Evolutionary conservation across 2,888 invertebrate genomes (phyloP).

Genomic region (Parnassius smintheus): DNA sequence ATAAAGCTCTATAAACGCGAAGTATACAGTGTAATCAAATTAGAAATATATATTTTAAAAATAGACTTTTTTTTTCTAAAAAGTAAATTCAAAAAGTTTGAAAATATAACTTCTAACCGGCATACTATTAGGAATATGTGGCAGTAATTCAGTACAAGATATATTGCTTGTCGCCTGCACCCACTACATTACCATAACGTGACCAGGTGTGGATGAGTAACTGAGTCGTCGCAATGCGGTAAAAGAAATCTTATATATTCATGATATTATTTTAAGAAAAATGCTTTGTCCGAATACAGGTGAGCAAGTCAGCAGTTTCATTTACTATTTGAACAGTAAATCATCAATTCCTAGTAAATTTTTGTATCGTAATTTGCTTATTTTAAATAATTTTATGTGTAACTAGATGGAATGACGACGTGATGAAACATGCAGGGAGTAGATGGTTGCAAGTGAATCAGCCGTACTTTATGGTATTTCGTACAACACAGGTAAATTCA

Average conservation of each 20-base stretch:
- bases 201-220: constrained; percentile 74
- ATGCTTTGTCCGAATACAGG: constrained; percentile 17
- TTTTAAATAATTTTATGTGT: no score
- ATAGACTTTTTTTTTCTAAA: not conserved
- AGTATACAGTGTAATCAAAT: no score
- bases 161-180: constrained; percentile 45
- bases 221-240: constrained; percentile 78
- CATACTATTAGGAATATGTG: constrained; percentile 8
- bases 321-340: constrained; percentile 8
- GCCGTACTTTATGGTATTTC: no score
- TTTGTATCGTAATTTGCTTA: no score
- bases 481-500: no score
- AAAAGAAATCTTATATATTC: constrained; percentile 68
- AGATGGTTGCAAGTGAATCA: no score
- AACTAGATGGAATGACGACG: no score
- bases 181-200: constrained; percentile 59
- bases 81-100: not conserved
- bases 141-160: constrained; percentile 31
- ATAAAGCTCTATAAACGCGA: no score
- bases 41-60: no score
- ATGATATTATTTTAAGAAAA: constrained; percentile 59
- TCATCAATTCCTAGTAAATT: not conserved
- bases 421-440: no score
- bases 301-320: constrained; percentile 9
- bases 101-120: not conserved